Evolutionary conservation across 2,888 invertebrate species (phyloP).

Genomic region (Scaptomyza parva): DNA sequence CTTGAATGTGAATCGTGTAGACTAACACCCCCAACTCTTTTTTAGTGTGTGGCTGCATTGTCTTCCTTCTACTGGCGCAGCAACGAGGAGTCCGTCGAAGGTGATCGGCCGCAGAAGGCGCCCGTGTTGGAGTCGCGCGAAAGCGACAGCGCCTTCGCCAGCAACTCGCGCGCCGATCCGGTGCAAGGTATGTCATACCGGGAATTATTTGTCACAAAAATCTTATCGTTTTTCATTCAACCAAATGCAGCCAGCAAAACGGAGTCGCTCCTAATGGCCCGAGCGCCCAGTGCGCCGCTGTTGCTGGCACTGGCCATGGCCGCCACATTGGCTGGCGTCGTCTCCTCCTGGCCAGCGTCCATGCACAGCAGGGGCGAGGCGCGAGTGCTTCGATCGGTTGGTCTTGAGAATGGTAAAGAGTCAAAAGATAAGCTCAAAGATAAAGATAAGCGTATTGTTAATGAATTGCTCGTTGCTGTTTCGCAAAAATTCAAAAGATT

Average conservation of each 20-base stretch:
- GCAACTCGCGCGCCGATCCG: slow-evolving; percentile 88
- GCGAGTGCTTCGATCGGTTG: slow-evolving; percentile 38
- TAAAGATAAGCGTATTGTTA: slow-evolving; percentile 12
- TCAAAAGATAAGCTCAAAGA: slow-evolving; percentile 23
- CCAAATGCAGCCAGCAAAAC: slow-evolving; percentile 84
- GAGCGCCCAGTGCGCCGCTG: slow-evolving; percentile 74
- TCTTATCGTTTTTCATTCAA: slow-evolving; percentile 85
- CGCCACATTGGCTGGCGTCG: slow-evolving; percentile 64
- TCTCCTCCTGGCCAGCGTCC: slow-evolving; percentile 33
- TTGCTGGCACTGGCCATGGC: slow-evolving; percentile 70
- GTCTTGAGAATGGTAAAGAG: slow-evolving; percentile 15
- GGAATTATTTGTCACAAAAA: slow-evolving; percentile 85
- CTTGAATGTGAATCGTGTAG: not conserved
- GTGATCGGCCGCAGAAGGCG: slow-evolving; percentile 88
- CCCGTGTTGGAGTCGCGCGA: slow-evolving; percentile 90
- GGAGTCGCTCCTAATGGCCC: slow-evolving; percentile 75
- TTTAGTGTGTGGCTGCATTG: slow-evolving; percentile 89
- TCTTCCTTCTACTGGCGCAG: slow-evolving; percentile 90
- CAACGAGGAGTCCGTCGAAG: slow-evolving; percentile 91
- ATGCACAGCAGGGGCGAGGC: slow-evolving; percentile 43
- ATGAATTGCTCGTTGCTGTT: slow-evolving; percentile 29
- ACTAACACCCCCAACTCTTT: not conserved
- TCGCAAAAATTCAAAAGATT: slow-evolving; percentile 31
- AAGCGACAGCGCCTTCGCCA: slow-evolving; percentile 87
- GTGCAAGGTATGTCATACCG: slow-evolving; percentile 88